phyloP scores from a whole-genome alignment of 2,888 invertebrate species.

The Alsophila aescularia region DNA sequence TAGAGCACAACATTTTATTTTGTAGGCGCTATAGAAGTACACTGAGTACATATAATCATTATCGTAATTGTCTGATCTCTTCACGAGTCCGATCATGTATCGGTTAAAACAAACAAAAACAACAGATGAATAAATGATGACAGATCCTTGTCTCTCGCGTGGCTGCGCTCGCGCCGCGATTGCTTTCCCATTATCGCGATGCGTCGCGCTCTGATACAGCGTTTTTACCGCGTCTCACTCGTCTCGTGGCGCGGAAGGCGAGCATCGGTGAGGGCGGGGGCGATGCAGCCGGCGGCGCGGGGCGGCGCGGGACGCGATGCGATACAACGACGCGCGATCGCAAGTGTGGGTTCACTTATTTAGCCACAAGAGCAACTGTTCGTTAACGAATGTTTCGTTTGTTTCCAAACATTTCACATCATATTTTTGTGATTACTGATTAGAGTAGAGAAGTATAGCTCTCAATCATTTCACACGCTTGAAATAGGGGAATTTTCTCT shows the following conservation, averaged over 20 bases:
- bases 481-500: no score
- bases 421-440: background rate
- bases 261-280: no score
- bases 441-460: constrained; percentile 3
- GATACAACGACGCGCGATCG: background rate
- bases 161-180: constrained; percentile 13
- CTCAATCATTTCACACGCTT: background rate
- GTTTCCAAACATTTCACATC: constrained; percentile 15
- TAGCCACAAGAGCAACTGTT: background rate
- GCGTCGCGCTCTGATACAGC: constrained; percentile 3
- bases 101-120: constrained; percentile 10
- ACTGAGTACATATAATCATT: background rate
- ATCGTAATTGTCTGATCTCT: background rate
- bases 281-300: background rate
- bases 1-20: background rate
- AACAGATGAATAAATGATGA: background rate
- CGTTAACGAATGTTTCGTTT: constrained; percentile 17
- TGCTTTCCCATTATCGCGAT: constrained; percentile 30
- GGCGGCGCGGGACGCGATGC: constrained; percentile 8
- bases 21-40: background rate
- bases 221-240: constrained; percentile 11
- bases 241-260: no score
- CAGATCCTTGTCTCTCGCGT: background rate
- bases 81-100: no score
- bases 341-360: constrained; percentile 5